Evolutionary conservation across 2,888 invertebrate species (phyloP), one percentile per base, ranked within the genome.

Genomic region (Taenaris catops): DNA sequence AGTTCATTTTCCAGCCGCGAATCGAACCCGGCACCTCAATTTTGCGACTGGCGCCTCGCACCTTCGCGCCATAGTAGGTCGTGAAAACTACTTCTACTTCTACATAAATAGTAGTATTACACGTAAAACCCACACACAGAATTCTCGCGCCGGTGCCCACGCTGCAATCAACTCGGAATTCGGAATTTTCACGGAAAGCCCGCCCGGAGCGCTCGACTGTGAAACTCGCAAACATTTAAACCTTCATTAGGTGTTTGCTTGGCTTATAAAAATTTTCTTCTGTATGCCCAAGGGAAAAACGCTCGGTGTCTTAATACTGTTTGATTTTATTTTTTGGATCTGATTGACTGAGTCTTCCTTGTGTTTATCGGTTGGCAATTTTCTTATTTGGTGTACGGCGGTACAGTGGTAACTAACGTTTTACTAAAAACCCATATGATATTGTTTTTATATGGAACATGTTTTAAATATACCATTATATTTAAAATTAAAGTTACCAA

Each of bases 171-270:
- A 46, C 33, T 46, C 35, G 29, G 38, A 52, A 49, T 51, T 48
- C 46, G 41, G 52, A 45, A 42, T 55, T 59, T 60, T 48, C 46
- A 32, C 38, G 48, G 55, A 53, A 44, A 48, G 50, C 34, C 49
- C 44, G 38, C 29, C 34, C 36, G 37, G 28, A 19, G 48, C 69
- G 51, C 49, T 59, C 59, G 55, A 27, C 67, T 66, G 74, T 67
- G 67, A 78, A n/a, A 66, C 55, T 56, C 44, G 65, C 75, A 81
- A 84, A 83, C 73, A 74, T 68, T 72, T 67, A 63, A 52, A 54
- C 58, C 55, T 63, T 83, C 83, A 80, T 83, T 80, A 81, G 65
- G 53, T 83, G 68, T 84, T 81, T 84, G 67, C 74, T 49, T 49
- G 63, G 62, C 67, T 66, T 53, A 70, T 73, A 72, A 73, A 75